Base-by-base conservation (phyloP, 2,113 vertebrate genomes). In the Oxyruncus cristatus region DNA sequence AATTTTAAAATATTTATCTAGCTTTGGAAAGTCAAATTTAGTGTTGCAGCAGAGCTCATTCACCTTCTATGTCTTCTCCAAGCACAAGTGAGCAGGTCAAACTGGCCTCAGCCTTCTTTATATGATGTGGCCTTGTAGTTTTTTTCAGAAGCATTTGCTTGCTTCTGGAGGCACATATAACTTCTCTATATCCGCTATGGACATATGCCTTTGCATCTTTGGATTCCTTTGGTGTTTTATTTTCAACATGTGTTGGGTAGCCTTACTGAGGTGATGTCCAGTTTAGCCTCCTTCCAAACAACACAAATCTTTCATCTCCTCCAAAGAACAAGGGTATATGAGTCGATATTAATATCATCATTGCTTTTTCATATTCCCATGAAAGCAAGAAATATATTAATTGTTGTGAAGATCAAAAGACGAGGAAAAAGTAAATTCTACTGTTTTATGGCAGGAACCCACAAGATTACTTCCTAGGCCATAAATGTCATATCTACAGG, bases 51-150 rank as follows among this genome's bases (percentile, higher is more conserved):
- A 53, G 17, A 72, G 24, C 10, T 76, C 10, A 2, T 88, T 72
- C 49, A 68, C 9, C 11, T 63, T 72, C 56, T 58, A 6, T 12
- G 12, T 66, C 22, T 58, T 80, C 61, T 82, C 23, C 56, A 91
- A 77, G 42, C 16, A 23, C 30, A 85, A 67, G 28, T 16, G 32
- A 77, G 8, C 23, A 72, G 39, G 30, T 67, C 56, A 71, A 89
- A 50, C 12, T 22, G 22, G 7, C 44, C 35, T 59, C 19, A 89
- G n/a, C 12, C 11, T 14, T n/a, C 32, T n/a, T 53, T 11, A 14
- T 28, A 37, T 22, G 14, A n/a, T 19, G 28, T 37, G 12, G 9
- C 12, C 11, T 16, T 35, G 10, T n/a, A 10, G 6, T 0, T 0
- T 28, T 72, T 61, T 80, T 84, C 46, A 73, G 76, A 84, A 84